Percentiles rank a stretch among this genome's conserved stretches.
Conservation (phyloP, 2,113 vertebrate species). For the Chaenogobius annularis region DNA sequence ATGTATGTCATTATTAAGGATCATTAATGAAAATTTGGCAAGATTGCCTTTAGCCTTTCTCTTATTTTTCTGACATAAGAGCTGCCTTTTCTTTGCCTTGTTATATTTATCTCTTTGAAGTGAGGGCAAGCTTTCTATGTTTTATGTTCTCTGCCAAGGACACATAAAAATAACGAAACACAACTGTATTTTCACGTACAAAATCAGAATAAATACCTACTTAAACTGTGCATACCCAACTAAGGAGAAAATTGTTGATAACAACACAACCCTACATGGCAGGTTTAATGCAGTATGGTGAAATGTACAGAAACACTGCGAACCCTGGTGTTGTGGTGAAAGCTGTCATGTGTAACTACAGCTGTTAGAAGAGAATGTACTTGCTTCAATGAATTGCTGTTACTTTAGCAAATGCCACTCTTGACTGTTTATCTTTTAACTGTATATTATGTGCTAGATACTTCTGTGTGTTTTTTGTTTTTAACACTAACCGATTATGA, state of each 20-base stretch:
- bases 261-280: background rate
- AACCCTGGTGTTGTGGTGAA: conserved; percentile 18
- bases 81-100: conserved; percentile 72
- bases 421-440: conserved; percentile 69
- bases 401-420: conserved; percentile 54
- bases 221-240: conserved; percentile 52
- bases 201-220: conserved; percentile 36
- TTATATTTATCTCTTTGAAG: conserved; percentile 48
- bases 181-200: conserved; percentile 20
- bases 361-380: conserved; percentile 48
- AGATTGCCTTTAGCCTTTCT: conserved; percentile 68
- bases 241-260: conserved; percentile 30
- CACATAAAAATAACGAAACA: conserved; percentile 43
- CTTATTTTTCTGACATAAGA: conserved; percentile 58
- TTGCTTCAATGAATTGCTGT: conserved; percentile 44
- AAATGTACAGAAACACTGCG: conserved; percentile 44
- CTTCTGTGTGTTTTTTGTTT: conserved; percentile 68
- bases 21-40: conserved; percentile 62
- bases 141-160: conserved; percentile 70
- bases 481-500: conserved; percentile 80
- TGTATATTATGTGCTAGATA: conserved; percentile 72
- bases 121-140: conserved; percentile 34
- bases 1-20: conserved; percentile 63
- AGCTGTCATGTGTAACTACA: conserved; percentile 53
- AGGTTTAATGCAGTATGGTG: conserved; percentile 19